Conservation (phyloP, 1,140 invertebrate species). For the Drosophila willistoni region DNA sequence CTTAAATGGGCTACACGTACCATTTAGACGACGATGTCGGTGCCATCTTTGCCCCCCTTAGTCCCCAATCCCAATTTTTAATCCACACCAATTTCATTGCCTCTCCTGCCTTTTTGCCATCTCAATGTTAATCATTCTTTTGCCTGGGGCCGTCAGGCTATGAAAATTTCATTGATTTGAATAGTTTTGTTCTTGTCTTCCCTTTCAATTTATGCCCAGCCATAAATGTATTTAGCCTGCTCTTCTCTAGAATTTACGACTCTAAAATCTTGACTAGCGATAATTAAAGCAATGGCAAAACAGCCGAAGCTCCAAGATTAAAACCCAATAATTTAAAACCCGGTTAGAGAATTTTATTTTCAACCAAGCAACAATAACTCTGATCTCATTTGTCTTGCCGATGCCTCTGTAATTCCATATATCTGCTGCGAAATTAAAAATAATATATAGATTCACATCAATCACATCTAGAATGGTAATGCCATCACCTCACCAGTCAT, state of each 20-base stretch:
- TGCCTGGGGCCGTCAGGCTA: constrained; percentile 56
- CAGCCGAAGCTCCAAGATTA: constrained; percentile 56
- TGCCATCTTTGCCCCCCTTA: constrained; percentile 67
- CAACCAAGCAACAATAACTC: constrained; percentile 7
- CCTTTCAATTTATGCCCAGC: constrained; percentile 68
- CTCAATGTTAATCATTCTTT: constrained; percentile 72
- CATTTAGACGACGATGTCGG: constrained; percentile 33
- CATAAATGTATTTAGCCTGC: constrained; percentile 40
- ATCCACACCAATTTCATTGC: background rate
- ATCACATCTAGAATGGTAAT: background rate
- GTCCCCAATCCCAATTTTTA: background rate
- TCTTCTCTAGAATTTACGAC: constrained; percentile 69
- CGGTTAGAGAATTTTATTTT: constrained; percentile 49
- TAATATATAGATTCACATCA: constrained; percentile 7
- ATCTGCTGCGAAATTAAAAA: constrained; percentile 26
- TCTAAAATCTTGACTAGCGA: constrained; percentile 66
- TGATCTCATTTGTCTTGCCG: constrained; percentile 46
- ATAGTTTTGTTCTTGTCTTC: constrained; percentile 50
- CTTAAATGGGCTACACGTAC: constrained; percentile 67
- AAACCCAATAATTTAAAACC: constrained; percentile 71
- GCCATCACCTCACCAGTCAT: constrained; percentile 2
- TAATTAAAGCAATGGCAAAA: constrained; percentile 60
- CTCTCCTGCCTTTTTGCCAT: background rate
- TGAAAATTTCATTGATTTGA: constrained; percentile 80
- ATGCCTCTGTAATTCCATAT: constrained; percentile 44